Evolutionary conservation across 2,888 invertebrate genomes (phyloP), one percentile per base, ranked within the genome.

Genomic region (Rotaria magnacalcarata): DNA sequence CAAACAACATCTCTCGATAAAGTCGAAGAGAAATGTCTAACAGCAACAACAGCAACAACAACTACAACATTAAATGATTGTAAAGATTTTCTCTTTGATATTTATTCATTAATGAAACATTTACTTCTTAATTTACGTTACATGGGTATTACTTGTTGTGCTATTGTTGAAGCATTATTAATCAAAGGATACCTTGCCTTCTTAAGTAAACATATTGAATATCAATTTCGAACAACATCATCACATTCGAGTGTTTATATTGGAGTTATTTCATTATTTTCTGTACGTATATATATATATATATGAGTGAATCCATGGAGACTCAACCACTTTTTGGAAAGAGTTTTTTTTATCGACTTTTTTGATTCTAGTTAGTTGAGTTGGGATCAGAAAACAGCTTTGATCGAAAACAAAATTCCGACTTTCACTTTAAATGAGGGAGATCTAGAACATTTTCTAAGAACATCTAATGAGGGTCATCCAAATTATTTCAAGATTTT

Each of bases 181-280:
- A 75, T 75, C 43, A 75, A 75, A 43, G 75, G 75, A 41, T 75
- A 75, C 43, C 19, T 75, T 6, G 75, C 75, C 1, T 75, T 75
- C 41, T 43, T 75, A 41, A 43, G 41, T 43, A 75, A 75, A 43
- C 75, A 75, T 75, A 75, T 75, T 43, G 75, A 75, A 75, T 75
- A 75, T 75, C 75, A 75, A 43, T 75, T 75, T 75, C 75, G 75
- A 43, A 75, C 75, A 75, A 75, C 75, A 75, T 75, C 75, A 75
- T 75, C 75, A 75, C 75, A 75, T 75, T 75, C 75, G 24, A 75
- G 75, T 14, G 43, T 75, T 43, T 75, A 75, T 75, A 75, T 75
- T 41, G 75, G 75, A 7, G 85, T 67, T 47, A 85, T 86, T 50
- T 50, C 84, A 67, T 86, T 86, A 27, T 43, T 86, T 14, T 84